These are phyloP conservation scores for Leuctra nigra DNA, from an alignment of 2,888 invertebrate species.

Conservation along the genomic window DNA sequence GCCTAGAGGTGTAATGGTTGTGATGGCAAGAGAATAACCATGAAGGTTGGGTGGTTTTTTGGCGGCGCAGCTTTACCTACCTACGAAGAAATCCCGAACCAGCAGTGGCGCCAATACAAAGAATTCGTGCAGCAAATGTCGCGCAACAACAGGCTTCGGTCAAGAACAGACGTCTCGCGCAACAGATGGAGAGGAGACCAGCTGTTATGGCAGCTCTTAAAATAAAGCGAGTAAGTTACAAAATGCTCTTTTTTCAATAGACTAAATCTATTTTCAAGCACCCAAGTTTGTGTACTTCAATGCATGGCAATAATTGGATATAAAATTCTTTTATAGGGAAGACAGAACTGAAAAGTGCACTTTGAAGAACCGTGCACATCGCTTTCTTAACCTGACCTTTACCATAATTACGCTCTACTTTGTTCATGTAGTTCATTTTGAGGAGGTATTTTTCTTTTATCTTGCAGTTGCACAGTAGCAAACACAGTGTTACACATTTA, in stretches of 20 bases:
- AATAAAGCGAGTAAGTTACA: constrained; percentile 36
- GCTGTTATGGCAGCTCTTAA: constrained; percentile 41
- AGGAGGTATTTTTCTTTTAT: too few species aligned
- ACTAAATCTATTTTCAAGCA: too few species aligned
- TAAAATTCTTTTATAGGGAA: too few species aligned
- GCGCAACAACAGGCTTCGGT: constrained; percentile 34
- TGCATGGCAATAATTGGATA: too few species aligned
- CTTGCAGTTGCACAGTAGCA: too few species aligned
- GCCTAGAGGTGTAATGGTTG: background rate
- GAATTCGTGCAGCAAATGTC: constrained; percentile 29
- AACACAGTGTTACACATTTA: too few species aligned
- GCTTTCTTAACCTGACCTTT: too few species aligned
- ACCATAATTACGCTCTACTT: too few species aligned
- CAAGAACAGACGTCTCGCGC: constrained; percentile 42
- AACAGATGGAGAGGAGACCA: constrained; percentile 45
- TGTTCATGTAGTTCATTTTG: too few species aligned
- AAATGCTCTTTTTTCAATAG: background rate
- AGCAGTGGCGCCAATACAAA: constrained; percentile 12
- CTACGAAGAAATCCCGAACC: constrained; percentile 24
- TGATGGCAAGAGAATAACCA: background rate
- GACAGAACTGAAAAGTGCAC: too few species aligned
- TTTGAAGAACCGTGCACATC: too few species aligned
- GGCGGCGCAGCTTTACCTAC: constrained; percentile 27
- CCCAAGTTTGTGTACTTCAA: too few species aligned
- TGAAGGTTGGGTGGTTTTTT: constrained; percentile 6